Base-by-base conservation (phyloP, 1,140 invertebrate genomes). In the Nasonia longicornis region DNA sequence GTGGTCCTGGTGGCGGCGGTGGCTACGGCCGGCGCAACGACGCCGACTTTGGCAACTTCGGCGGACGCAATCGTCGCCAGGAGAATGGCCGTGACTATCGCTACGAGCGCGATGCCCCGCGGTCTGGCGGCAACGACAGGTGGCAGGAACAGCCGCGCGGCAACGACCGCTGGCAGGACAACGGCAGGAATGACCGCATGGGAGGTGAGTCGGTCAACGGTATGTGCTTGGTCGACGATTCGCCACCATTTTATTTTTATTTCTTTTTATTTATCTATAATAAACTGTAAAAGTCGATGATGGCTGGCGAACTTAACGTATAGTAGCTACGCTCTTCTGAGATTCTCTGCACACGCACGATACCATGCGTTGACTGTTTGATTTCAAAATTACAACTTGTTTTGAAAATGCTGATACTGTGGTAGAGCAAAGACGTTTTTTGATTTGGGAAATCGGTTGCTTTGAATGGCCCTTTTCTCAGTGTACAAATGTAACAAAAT, bases 161-260 rank as follows among this genome's bases (percentile, higher is more conserved):
- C 45, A 95, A 94, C 89, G 94, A 95, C 90, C 93, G 95, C 82
- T 96, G 95, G 95, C 94, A 94, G 88, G 95, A 96, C 85, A 87
- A 70, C 63, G 88, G 86, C 85, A 89, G 84, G 75, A 89, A 90
- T 42, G 84, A 84, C 92, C 92, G 85, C 92, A 92, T 85, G 85
- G 86, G 84, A 69, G 82, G 85, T 66, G 20, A 58, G 52, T 58
- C 16, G 6, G 2, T n/a, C 16, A 42, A 42, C 38, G 38, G 38
- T 42, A 42, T 42, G 38, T 42, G 38, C 38, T 42, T 42, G 7
- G 38, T 42, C 38, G 38, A 42, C 38, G 6, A 42, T 42, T 42
- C 6, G 38, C 38, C 38, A 42, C 38, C 38, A 42, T 42, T 42
- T 42, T 42, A 42, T 42, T 42, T 42, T 42, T 42, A 4, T 42